These are phyloP conservation scores for Drosophila elegans DNA, from an alignment of 1,140 invertebrate species.

Conservation along the genomic window DNA sequence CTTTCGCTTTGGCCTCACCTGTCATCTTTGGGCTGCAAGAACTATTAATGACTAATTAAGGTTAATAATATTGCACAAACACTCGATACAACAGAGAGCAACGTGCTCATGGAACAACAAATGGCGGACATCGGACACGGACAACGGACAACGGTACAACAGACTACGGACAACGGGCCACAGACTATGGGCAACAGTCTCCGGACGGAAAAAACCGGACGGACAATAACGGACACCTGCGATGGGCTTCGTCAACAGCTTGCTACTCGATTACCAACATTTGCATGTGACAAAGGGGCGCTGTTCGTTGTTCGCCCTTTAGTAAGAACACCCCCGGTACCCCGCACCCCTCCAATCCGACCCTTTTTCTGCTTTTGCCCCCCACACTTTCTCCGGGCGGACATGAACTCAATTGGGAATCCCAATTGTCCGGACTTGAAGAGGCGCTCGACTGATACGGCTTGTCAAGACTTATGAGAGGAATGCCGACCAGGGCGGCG, in stretches of 20 bases:
- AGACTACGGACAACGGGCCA: constrained; percentile 8
- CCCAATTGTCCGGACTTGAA: constrained; percentile 43
- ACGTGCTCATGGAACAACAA: neutral
- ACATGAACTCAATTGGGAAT: constrained; percentile 44
- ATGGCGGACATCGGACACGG: constrained; percentile 14
- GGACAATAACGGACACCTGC: constrained; percentile 31
- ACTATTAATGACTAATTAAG: constrained; percentile 74
- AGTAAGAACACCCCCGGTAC: neutral
- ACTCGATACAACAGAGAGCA: constrained; percentile 15
- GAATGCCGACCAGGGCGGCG: neutral
- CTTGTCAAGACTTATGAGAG: constrained; percentile 57
- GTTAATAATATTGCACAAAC: constrained; percentile 68
- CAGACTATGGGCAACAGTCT: constrained; percentile 6
- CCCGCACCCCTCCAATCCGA: neutral
- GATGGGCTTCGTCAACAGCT: constrained; percentile 43
- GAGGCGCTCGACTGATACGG: constrained; percentile 50
- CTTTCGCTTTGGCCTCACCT: neutral
- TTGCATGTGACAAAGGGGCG: constrained; percentile 46
- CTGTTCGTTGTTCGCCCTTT: constrained; percentile 11
- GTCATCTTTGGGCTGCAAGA: constrained; percentile 12
- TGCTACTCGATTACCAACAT: constrained; percentile 48
- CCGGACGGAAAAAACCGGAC: neutral
- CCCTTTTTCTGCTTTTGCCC: neutral
- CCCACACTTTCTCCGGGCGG: constrained; percentile 3
- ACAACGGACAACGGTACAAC: constrained; percentile 13